Evolutionary conservation across 2,888 invertebrate genomes (phyloP), one percentile per base, ranked within the genome.

Genomic region (Nasonovia ribisnigri): DNA sequence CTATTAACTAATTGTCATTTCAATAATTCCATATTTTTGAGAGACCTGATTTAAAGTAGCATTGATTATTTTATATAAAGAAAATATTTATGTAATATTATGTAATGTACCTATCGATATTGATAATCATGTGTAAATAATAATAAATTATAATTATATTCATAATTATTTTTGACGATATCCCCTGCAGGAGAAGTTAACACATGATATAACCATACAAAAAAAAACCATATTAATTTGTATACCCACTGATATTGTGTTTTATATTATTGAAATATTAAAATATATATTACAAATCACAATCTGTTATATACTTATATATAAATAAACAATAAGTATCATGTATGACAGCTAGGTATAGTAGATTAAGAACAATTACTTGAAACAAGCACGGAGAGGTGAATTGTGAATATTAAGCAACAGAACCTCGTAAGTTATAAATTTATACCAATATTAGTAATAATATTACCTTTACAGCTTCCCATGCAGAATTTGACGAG

Each of bases 391-490:
- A 16, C 16, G 20, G n/a, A 67, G n/a, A 67, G 67, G 6, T 16
- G n/a, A 46, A 46, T 11, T 3, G 46, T 46, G 6, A 67, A 16
- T 6, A n/a, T 42, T 42, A 2, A 36, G 77, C 77, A 8, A 77
- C 8, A 77, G 1, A 77, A 77, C 36, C 8, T 36, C 8, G 36
- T 0, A 77, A 77, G 20, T 77, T 77, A 77, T 67, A n/a, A 0
- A 24, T 3, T 5, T 16, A 67, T 16, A 67, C 1, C n/a, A 67
- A n/a, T 67, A 67, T 67, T 5, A n/a, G 5, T 67, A 67, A n/a
- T n/a, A 67, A 67, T 67, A 77, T 6, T 84, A 91, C 86, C 57
- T 91, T 91, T 36, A 86, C n/a, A 10, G 91, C 91, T 91, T 86
- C 86, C 91, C 91, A 91, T 2, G 26, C 91, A 11, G 91, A 26